Evolutionary conservation across 2,113 vertebrate species (phyloP), one percentile per base, ranked within the genome.

Genomic region (Clupea harengus): DNA sequence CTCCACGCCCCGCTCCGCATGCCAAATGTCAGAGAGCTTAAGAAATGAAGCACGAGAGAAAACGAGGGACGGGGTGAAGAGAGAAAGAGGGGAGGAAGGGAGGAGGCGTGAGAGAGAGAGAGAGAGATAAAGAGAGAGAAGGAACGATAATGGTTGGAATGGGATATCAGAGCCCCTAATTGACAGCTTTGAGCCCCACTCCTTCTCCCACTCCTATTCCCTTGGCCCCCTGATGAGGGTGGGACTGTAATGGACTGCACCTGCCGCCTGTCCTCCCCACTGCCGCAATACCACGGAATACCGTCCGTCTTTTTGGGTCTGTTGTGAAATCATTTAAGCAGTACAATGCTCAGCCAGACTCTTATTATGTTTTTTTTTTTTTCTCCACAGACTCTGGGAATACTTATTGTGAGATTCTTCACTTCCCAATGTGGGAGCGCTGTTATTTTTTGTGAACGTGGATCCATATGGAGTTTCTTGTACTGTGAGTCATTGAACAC

Each of bases 1-100:
- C 47, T 90, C 86, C 87, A 86, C 60, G 64, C 84, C 86, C 85
- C 80, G 46, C 45, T 81, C 44, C 57, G 28, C 17, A 25, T 88
- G 85, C 67, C 82, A 89, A 88, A 86, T 87, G 54, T 86, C 87
- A 86, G 80, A 72, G 64, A 28, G 64, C 28, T 82, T 44, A 88
- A 86, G 25, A 85, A 82, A 89, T 54, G 18, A 72, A 86, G 46
- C 6, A 47, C 84, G 46, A 86, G 52, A 83, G 54, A 87, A 82
- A 54, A 83, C 64, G 81, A 22, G 9, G 18, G 82, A 82, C 15
- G 45, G 78, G 44, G 84, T 47, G 82, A 15, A 47, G n/a, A 64
- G 50, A 52, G 72, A 2, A 75, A 52, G 46, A 80, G 17, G 50
- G 82, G 81, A 75, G 17, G 49, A 45, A 28, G 28, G 13, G 17